Base-by-base conservation (phyloP, 1,140 invertebrate species). In the Anthonomus grandis region DNA sequence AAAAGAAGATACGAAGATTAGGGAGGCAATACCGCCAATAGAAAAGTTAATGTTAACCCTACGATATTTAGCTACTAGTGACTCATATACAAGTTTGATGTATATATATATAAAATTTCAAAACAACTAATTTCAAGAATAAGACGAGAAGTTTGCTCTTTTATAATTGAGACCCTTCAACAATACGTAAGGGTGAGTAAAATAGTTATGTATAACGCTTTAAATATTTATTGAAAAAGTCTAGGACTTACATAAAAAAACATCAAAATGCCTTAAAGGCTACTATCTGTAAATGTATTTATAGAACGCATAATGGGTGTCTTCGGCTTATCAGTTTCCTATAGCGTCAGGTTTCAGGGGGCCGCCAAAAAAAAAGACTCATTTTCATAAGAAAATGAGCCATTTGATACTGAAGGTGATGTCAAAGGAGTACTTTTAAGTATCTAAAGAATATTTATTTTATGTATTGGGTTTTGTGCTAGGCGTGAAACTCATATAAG, bases 61-160 rank as follows among this genome's bases (percentile, higher is more conserved):
- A 34, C 31, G 51, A 18, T 60, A 48, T 27, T 44, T 60, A 37
- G 58, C 52, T 36, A 56, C 58, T 15, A 52, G 58, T 9, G 42
- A 54, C 19, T 25, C 42, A 13, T 56, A 47, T n/a, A n/a, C n/a
- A n/a, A n/a, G n/a, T n/a, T n/a, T n/a, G n/a, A n/a, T n/a, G n/a
- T n/a, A n/a, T n/a, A n/a, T n/a, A 17, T 15, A 12, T 60, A 49
- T 55, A 57, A 54, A 56, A 48, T 60, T 12, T 55, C 41, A 56
- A 19, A 24, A n/a, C n/a, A n/a, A n/a, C n/a, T n/a, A n/a, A n/a
- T n/a, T n/a, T n/a, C n/a, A n/a, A n/a, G n/a, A n/a, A 55, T 48
- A 34, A 19, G 2, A 10, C 44, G 34, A 25, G 52, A 56, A 60
- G 58, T 60, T 23, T 60, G 58, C 21, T 2, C 8, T 10, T 42